Evolutionary conservation across 2,888 invertebrate genomes (phyloP), one percentile per base, ranked within the genome.

Genomic region (Tuberolachnus salignus): DNA sequence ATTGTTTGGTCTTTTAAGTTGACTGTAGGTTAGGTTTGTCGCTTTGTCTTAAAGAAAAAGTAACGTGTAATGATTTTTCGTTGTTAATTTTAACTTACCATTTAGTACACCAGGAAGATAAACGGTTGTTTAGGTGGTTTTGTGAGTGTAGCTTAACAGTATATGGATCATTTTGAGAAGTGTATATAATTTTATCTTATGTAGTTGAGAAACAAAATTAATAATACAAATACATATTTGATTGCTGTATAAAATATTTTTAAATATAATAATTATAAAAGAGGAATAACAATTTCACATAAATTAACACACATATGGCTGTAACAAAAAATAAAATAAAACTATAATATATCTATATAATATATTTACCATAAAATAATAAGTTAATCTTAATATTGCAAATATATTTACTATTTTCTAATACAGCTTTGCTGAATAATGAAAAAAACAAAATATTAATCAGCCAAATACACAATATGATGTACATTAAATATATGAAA

Each of bases 231-330:
- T 19, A 42, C n/a, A n/a, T 19, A n/a, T 42, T 34, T 4, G 6
- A 34, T 4, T 59, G 34, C n/a, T 19, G 19, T 53, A 34, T 10
- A 16, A 26, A 1, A 23, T 26, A 59, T n/a, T 44, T 21, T 46
- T 49, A 23, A 16, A 53, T 34, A 53, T 34, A 69, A 53, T 51
- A 59, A 26, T 46, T 42, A 59, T 21, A 34, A 71, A 46, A 46
- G n/a, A 19, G 9, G 14, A 19, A 71, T 59, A 59, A 71, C 71
- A 71, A 44, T 59, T 71, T 59, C n/a, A 44, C 23, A 49, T 23
- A 44, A 8, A 59, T 13, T 26, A 16, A 59, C 14, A 71, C 11
- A 57, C n/a, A 59, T 71, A 71, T 71, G 59, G 71, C 71, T 59
- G 10, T 59, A 70, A 70, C 70, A 70, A 44, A 55, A 26, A 55